These are phyloP conservation scores for Hedychridium roseum DNA, from an alignment of 2,888 invertebrate genomes.

Conservation along the genomic window DNA sequence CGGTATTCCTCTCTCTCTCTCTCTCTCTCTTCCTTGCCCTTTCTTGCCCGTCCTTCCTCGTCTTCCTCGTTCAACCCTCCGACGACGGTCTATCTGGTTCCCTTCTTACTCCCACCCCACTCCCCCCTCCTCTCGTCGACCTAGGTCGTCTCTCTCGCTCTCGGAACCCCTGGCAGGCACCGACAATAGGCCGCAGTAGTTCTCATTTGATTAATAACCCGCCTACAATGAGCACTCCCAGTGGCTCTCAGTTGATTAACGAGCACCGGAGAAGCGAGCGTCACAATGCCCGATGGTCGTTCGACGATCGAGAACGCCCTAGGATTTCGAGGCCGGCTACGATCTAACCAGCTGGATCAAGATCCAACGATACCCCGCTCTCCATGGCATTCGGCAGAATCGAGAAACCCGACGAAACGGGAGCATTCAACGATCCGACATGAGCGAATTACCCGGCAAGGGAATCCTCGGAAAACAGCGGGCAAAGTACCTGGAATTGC, in stretches of 20 bases:
- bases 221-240: conserved; percentile 58
- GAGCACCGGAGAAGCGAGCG: conserved; percentile 39
- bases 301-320: conserved; percentile 24
- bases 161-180: conserved; percentile 48
- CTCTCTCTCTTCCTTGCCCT: not conserved
- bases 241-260: conserved; percentile 63
- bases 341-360: conserved; percentile 17
- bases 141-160: conserved; percentile 21
- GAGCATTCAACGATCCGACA: too few species aligned
- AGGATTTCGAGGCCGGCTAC: too few species aligned
- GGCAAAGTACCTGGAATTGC: too few species aligned
- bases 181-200: conserved; percentile 61
- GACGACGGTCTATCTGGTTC: conserved; percentile 3
- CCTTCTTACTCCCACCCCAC: conserved; percentile 13
- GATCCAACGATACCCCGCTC: conserved; percentile 17
- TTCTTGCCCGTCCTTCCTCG: not conserved
- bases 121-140: conserved; percentile 21
- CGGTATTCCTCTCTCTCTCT: conserved; percentile 4
- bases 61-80: not conserved
- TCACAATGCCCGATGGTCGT: conserved; percentile 43
- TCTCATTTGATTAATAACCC: conserved; percentile 64
- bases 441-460: too few species aligned
- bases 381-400: conserved; percentile 1
- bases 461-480: too few species aligned
- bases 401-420: too few species aligned